Conservation (phyloP, 2,113 vertebrate genomes). For the Calonectris borealis region DNA sequence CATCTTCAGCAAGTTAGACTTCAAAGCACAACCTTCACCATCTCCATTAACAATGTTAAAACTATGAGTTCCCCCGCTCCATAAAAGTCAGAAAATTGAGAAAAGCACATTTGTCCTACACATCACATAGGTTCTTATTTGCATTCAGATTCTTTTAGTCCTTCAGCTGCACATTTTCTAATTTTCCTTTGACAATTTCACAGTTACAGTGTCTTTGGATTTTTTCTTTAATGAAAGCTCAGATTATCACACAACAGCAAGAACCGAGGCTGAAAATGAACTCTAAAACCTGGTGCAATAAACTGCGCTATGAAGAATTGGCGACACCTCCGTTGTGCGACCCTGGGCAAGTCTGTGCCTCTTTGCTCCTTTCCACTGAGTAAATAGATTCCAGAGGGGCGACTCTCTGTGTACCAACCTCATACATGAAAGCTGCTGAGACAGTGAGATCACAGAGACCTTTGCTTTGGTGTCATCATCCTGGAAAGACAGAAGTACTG, state of each 20-base stretch:
- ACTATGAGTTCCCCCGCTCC: background rate
- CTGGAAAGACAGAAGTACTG: slow-evolving; percentile 45
- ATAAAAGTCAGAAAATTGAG: background rate
- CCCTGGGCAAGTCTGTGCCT: background rate
- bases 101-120: background rate
- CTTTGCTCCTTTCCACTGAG: slow-evolving; percentile 20
- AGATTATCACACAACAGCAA: background rate
- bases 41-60: background rate
- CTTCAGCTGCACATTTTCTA: background rate
- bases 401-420: background rate
- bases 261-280: background rate
- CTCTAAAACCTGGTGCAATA: background rate
- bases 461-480: slow-evolving; percentile 60
- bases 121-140: background rate
- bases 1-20: background rate
- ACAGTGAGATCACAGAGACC: slow-evolving; percentile 44
- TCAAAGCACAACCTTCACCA: background rate
- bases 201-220: background rate
- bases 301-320: background rate
- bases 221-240: background rate
- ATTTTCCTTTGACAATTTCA: background rate
- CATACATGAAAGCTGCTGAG: slow-evolving; percentile 40
- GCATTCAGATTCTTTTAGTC: background rate
- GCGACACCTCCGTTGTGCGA: background rate
- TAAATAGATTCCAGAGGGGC: slow-evolving; percentile 21